These are phyloP conservation scores for Erebia epiphron DNA, from an alignment of 2,888 invertebrate genomes.

Conservation along the genomic window DNA sequence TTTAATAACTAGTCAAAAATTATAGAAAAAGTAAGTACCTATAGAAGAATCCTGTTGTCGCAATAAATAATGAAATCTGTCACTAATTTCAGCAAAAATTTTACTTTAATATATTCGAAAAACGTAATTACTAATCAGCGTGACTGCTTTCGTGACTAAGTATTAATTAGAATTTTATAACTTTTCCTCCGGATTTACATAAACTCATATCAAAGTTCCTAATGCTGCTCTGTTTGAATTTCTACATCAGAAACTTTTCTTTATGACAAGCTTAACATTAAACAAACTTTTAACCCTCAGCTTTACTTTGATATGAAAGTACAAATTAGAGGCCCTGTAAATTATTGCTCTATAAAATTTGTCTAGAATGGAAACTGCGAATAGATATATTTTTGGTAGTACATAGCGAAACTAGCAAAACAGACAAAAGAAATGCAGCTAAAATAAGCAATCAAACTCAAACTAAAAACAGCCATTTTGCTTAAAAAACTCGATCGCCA, in stretches of 20 bases:
- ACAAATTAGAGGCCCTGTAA: too few species aligned
- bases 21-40: too few species aligned
- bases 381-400: too few species aligned
- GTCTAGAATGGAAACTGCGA: too few species aligned
- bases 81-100: not conserved
- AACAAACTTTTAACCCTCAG: not conserved
- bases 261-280: not conserved
- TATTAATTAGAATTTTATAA: slow-evolving; percentile 13
- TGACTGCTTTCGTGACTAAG: not conserved
- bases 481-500: too few species aligned
- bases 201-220: not conserved
- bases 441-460: too few species aligned
- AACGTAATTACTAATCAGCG: slow-evolving; percentile 10
- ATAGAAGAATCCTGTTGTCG: too few species aligned
- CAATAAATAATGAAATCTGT: not conserved
- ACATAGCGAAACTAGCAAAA: too few species aligned
- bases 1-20: too few species aligned
- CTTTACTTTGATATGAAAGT: not conserved
- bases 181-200: not conserved
- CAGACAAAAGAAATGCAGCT: too few species aligned
- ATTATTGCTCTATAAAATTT: too few species aligned
- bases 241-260: not conserved
- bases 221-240: not conserved
- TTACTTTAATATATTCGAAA: not conserved
- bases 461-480: too few species aligned